Conservation (phyloP, 1,140 invertebrate genomes). For the Calycopis cecrops region DNA sequence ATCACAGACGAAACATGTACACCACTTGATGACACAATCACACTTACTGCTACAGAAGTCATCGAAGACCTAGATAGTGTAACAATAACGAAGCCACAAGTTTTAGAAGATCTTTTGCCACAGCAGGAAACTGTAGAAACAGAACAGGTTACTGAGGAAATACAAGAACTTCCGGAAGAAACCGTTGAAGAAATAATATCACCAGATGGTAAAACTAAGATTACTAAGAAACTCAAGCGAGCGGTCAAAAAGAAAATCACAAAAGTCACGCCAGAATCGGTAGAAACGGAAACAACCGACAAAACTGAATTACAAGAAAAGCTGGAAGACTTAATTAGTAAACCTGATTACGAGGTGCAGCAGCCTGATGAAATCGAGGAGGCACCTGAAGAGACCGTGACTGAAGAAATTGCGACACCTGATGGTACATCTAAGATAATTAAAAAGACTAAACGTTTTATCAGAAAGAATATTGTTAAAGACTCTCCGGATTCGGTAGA, state of each 20-base stretch:
- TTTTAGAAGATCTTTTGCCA: neutral
- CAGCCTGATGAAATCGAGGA: neutral
- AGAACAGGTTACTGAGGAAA: neutral
- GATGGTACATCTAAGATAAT: constrained; percentile 47
- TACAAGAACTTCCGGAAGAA: neutral
- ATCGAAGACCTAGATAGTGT: neutral
- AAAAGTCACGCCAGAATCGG: constrained; percentile 45
- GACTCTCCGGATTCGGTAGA: neutral
- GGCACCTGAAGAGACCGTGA: constrained; percentile 5
- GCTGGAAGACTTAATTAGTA: neutral
- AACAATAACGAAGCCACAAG: neutral
- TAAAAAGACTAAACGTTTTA: constrained; percentile 4
- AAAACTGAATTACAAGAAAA: neutral
- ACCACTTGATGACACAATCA: constrained; percentile 6
- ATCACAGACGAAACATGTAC: neutral
- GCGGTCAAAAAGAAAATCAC: constrained; percentile 60
- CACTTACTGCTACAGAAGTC: neutral
- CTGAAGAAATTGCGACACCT: neutral
- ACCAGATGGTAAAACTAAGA: constrained; percentile 44
- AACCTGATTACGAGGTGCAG: neutral
- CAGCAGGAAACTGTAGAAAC: neutral
- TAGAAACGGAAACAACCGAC: constrained; percentile 31
- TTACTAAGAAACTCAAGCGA: constrained; percentile 50
- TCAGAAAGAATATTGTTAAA: neutral
- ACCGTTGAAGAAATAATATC: constrained; percentile 2